Base-by-base conservation (phyloP, 2,888 invertebrate species). In the Catocala fraxini region DNA sequence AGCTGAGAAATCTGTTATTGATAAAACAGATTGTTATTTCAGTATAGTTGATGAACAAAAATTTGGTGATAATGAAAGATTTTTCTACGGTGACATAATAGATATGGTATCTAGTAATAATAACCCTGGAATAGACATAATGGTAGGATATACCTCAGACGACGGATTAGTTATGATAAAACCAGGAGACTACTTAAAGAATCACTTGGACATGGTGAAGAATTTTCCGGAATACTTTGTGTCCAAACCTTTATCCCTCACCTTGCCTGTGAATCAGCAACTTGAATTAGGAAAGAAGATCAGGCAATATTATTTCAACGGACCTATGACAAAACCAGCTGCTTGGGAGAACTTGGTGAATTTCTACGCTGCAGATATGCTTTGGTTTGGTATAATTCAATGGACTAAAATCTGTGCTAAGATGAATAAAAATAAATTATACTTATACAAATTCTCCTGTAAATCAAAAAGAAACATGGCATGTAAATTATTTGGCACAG, bases 61-160 rank as follows among this genome's bases (percentile, higher is more conserved):
- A 39, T 86, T 87, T 62, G 83, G 66, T 0, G 57, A 73, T 6
- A 79, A 71, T 10, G 87, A 88, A 57, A 76, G 76, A 51, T 89
- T 83, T 70, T 87, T 80, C 64, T 71, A 73, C n/a, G 84, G 81
- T n/a, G 72, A 85, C 15, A 54, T 81, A 0, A 56, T 70, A 35
- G 88, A 95, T 42, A 81, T 83, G 13, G 69, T 92, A 9, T 87
- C 90, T 65, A 83, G 90, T 13, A 95, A 95, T n/a, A 89, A 89
- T n/a, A 88, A 95, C 42, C 78, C 84, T 51, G 84, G 75, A n/a
- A 91, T 96, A 0, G 96, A 97, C 0, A 95, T 97, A 84, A 95
- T 97, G 83, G 90, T 95, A 11, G 97, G 97, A 6, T 84, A 96
- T 4, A 97, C 95, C 13, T 93, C 95, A 0, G 95, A 96, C 49